Evolutionary conservation across 2,113 vertebrate species (phyloP).

Genomic region (Oreochromis niloticus): DNA sequence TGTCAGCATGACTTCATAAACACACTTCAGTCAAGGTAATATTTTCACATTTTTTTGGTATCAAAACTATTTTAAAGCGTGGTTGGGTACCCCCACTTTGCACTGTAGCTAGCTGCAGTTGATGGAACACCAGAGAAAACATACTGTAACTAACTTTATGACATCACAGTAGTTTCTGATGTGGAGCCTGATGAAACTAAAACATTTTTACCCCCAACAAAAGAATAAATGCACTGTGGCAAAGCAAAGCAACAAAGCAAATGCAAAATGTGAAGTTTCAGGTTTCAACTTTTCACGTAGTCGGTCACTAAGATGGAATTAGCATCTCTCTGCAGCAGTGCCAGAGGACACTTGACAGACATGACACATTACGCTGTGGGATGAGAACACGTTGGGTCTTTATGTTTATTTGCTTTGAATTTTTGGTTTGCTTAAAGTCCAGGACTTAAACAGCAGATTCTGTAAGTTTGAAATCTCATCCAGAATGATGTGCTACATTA

Average conservation of each 20-base stretch:
- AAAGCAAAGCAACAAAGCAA: too few species aligned
- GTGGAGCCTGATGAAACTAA: neutral
- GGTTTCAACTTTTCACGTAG: neutral
- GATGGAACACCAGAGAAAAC: neutral
- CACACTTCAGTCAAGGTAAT: neutral
- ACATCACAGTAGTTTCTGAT: neutral
- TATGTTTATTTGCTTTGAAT: accelerated
- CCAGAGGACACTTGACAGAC: neutral
- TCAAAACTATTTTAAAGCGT: neutral
- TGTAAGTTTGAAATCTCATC: neutral
- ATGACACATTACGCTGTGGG: too few species aligned
- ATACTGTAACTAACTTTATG: neutral
- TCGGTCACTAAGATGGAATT: neutral
- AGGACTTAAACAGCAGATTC: neutral
- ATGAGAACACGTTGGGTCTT: neutral
- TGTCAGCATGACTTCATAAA: neutral
- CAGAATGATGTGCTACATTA: neutral
- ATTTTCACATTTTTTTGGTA: neutral
- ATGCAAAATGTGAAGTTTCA: neutral
- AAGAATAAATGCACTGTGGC: neutral
- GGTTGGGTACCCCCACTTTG: neutral
- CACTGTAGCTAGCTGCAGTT: neutral
- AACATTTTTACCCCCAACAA: neutral
- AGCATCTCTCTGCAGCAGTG: neutral
- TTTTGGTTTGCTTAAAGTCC: neutral